These are phyloP conservation scores for Zeugodacus cucurbitae DNA, from an alignment of 1,140 invertebrate genomes.

Conservation along the genomic window DNA sequence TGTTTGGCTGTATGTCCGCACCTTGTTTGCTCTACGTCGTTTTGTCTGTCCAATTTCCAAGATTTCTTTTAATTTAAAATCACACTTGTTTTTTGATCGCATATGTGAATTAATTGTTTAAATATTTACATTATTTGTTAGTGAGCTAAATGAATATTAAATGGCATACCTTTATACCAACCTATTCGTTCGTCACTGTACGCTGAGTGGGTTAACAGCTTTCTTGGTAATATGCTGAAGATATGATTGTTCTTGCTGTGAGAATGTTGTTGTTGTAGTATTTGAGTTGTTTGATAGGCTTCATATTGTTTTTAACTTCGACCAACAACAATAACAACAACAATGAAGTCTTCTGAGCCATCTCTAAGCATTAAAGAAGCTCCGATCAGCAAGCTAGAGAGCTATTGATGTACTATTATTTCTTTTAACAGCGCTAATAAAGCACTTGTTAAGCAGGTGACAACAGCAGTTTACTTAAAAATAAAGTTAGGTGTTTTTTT, in stretches of 20 bases:
- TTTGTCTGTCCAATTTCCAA: constrained; percentile 37
- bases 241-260: neutral
- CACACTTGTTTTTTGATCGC: constrained; percentile 53
- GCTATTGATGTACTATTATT: neutral
- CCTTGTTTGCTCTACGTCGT: constrained; percentile 11
- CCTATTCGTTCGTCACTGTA: neutral
- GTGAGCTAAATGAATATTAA: constrained; percentile 67
- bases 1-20: neutral
- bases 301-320: neutral
- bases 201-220: no score
- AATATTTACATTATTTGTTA: constrained; percentile 67
- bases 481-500: neutral
- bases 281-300: neutral
- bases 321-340: neutral
- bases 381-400: neutral
- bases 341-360: neutral
- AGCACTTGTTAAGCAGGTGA: neutral
- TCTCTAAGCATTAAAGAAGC: neutral
- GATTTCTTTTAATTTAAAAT: constrained; percentile 42
- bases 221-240: no score
- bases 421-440: no score
- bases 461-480: neutral
- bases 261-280: neutral
- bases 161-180: constrained; percentile 56
- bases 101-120: constrained; percentile 66